A percentile compares a stretch with the other conserved stretches of the same genome.
Evolutionary conservation across 2,113 vertebrate species (phyloP).

Genomic region (Perca fluviatilis): DNA sequence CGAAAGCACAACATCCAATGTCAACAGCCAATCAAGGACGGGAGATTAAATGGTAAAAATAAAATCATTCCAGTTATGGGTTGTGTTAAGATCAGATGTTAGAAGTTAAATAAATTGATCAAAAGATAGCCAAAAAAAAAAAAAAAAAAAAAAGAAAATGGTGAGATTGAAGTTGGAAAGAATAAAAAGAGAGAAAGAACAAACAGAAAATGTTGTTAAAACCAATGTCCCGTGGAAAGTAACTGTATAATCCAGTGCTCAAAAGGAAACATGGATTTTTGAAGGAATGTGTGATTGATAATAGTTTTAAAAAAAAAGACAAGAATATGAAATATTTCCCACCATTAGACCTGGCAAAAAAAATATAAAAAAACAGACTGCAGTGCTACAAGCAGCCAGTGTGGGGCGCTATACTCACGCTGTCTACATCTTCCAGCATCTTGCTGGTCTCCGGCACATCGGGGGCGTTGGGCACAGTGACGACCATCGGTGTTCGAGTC

Average conservation of each 20-base stretch:
- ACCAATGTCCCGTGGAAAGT: slow-evolving; percentile 51
- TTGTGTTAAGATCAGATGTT: slow-evolving; percentile 44
- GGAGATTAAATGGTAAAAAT: slow-evolving; percentile 30
- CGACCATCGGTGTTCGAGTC: slow-evolving; percentile 93
- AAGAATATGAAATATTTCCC: neutral
- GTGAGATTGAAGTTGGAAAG: slow-evolving; percentile 72
- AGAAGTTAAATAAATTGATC: slow-evolving; percentile 47
- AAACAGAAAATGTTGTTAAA: slow-evolving; percentile 77
- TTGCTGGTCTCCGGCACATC: slow-evolving; percentile 93
- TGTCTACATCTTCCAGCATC: slow-evolving; percentile 95
- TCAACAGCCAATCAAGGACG: slow-evolving; percentile 31
- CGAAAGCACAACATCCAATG: slow-evolving; percentile 50
- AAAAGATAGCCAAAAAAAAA: slow-evolving; percentile 58
- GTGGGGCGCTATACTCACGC: slow-evolving; percentile 87
- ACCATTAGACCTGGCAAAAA: neutral
- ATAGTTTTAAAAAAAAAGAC: neutral
- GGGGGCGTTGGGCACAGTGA: slow-evolving; percentile 94
- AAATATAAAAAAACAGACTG: neutral
- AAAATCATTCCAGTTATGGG: slow-evolving; percentile 63
- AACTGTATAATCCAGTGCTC: slow-evolving; percentile 52
- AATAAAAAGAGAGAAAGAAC: slow-evolving; percentile 79
- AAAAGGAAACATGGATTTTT: slow-evolving; percentile 66
- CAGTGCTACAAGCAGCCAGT: neutral
- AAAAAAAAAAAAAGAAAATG: slow-evolving; percentile 58
- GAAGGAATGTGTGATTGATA: slow-evolving; percentile 50